Percentiles rank a stretch among this genome's conserved stretches.
Evolutionary conservation across 2,888 invertebrate species (phyloP).

Genomic region (Cremastobaeus sp.): DNA sequence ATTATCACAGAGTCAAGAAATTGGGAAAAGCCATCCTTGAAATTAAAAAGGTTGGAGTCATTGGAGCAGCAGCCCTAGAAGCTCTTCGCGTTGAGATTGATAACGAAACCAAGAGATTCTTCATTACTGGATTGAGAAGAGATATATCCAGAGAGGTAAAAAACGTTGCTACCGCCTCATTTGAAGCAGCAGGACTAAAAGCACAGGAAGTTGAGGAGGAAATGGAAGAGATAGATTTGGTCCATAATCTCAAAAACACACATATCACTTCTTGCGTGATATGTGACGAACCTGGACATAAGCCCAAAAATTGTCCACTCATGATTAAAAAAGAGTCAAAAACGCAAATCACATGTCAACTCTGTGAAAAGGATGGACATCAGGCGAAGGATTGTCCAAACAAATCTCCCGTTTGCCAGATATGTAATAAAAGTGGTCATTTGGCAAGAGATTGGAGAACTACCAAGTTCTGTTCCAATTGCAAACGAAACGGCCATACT

Average conservation of each 20-base stretch:
- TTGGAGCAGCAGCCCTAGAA: not conserved
- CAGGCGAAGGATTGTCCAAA: not conserved
- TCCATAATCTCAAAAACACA: not conserved
- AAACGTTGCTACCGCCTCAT: not conserved
- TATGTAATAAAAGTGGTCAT: not conserved
- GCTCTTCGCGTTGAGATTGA: not conserved
- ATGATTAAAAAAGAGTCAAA: not conserved
- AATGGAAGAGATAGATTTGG: not conserved
- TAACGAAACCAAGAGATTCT: not conserved
- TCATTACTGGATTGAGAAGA: not conserved
- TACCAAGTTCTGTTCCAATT: no score
- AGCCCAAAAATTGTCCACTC: not conserved
- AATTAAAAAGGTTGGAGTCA: not conserved
- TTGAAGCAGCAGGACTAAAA: not conserved
- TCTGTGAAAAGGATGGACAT: not conserved
- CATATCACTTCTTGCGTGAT: not conserved
- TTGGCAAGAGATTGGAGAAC: no score
- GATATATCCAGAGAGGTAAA: not conserved
- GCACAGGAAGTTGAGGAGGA: slow-evolving; percentile 3
- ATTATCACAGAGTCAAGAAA: not conserved
- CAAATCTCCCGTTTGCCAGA: not conserved
- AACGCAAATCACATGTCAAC: not conserved
- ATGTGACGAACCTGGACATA: not conserved
- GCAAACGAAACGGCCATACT: no score
- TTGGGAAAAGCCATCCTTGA: slow-evolving; percentile 1